Conservation (phyloP, 2,888 invertebrate genomes). For the Atherix ibis region DNA sequence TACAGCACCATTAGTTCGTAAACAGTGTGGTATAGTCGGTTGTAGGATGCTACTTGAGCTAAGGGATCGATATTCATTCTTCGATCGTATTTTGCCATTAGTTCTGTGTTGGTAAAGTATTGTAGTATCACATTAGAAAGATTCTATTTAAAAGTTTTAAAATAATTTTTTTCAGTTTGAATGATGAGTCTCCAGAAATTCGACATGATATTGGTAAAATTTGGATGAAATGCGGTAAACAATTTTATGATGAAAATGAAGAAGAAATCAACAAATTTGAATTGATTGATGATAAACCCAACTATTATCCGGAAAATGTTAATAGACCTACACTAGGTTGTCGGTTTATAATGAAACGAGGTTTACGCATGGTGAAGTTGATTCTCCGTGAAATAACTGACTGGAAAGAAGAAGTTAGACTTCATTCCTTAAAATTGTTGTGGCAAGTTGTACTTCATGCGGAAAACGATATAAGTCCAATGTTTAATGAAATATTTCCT, state of each 20-base stretch:
- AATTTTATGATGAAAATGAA: conserved; percentile 75
- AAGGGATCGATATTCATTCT: conserved; percentile 77
- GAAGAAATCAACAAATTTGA: conserved; percentile 74
- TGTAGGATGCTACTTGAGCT: conserved; percentile 63
- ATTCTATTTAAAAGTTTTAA: too few relatives aligned
- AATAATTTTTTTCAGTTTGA: conserved; percentile 37
- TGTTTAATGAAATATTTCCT: conserved; percentile 27
- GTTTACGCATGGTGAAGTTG: conserved; percentile 31
- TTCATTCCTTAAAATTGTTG: conserved; percentile 27
- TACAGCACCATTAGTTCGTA: conserved; percentile 58
- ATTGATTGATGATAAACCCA: conserved; percentile 46
- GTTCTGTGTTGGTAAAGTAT: conserved; percentile 55
- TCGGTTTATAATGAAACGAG: conserved; percentile 56
- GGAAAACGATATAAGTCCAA: conserved; percentile 26
- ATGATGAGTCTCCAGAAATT: conserved; percentile 66
- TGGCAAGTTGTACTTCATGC: conserved; percentile 30
- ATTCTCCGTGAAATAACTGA: conserved; percentile 26
- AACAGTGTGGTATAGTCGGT: conserved; percentile 59
- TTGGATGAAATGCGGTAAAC: conserved; percentile 60
- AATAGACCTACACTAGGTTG: conserved; percentile 78
- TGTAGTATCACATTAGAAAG: conserved; percentile 4
- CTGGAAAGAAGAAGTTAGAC: conserved; percentile 32
- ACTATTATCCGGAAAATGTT: conserved; percentile 57
- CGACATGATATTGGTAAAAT: conserved; percentile 41
- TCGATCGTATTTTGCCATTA: conserved; percentile 70